Base-by-base conservation (phyloP, 2,113 vertebrate genomes). In the Lagenorhynchus albirostris region DNA sequence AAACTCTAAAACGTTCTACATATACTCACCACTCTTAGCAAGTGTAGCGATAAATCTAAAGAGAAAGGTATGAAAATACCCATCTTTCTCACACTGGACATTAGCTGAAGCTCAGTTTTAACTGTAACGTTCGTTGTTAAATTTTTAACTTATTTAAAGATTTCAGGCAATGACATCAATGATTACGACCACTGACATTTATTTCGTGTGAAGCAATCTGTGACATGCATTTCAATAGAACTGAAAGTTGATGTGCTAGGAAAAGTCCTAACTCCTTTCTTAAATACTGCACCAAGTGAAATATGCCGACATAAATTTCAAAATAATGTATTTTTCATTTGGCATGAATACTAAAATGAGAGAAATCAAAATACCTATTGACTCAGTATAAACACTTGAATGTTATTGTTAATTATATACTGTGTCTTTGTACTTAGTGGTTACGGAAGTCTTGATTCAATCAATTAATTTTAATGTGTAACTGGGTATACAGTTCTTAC, bases 381-480 rank as follows among this genome's bases (percentile, higher is more conserved):
- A 25, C 17, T 82, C 8, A 14, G 8, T 63, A 18, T 71, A 86
- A 92, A 95, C 7, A 82, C 41, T 38, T 53, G 12, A 89, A 76
- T 55, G 47, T 58, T 86, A 38, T 68, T 65, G 63, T 50, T 74
- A 92, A 83, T 70, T 81, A 53, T 14, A 38, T 15, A 18, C 26
- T 83, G 58, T 68, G 31, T 50, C 29, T 94, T 84, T 95, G 53
- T 11, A 82, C 25, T 84, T 76, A 47, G n/a, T 17, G 29, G 6
- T 60, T 95, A 44, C 18, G 77, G 26, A 85, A 81, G 29, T 94
- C 58, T 70, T 38, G 20, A 84, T 62, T 82, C 8, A n/a, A 62
- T 83, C 33, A 89, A 82, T 53, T 86, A 91, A 86, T 85, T 91
- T 95, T 86, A 89, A 83, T 53, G 21, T 58, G 38, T 63, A 89